Evolutionary conservation across 2,797 vertebrate species (phyloP).

Genomic region (Pseudochaenichthys georgianus): DNA sequence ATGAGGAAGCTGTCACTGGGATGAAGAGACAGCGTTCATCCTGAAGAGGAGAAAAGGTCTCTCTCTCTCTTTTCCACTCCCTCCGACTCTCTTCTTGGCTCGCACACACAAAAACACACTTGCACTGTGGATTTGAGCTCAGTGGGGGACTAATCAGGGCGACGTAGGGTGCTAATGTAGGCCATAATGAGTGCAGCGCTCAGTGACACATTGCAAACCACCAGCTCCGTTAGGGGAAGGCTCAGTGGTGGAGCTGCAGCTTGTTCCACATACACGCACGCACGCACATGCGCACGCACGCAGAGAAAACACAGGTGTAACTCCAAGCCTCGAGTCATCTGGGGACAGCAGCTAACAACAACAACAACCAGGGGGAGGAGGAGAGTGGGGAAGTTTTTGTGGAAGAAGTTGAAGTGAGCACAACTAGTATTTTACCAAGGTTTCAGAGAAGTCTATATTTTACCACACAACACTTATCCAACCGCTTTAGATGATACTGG

Average conservation of each 20-base stretch:
- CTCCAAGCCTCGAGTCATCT: constrained; percentile 46
- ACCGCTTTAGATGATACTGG: background rate
- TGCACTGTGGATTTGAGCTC: constrained; percentile 69
- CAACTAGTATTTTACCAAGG: background rate
- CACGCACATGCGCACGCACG: background rate
- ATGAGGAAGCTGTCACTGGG: constrained; percentile 89
- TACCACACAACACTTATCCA: background rate
- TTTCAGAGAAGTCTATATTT: background rate
- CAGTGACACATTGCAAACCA: constrained; percentile 75
- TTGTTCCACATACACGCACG: constrained; percentile 38
- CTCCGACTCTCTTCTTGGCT: constrained; percentile 15
- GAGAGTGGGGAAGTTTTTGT: background rate
- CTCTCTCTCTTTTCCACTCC: constrained; percentile 32
- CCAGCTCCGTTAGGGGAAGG: constrained; percentile 46
- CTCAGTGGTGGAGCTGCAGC: constrained; percentile 53
- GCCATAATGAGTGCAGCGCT: constrained; percentile 81
- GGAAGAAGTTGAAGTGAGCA: constrained; percentile 2
- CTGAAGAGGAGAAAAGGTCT: constrained; percentile 54
- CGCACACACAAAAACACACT: constrained; percentile 39
- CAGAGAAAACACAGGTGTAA: constrained; percentile 55
- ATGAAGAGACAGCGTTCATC: constrained; percentile 85
- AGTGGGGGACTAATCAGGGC: constrained; percentile 84
- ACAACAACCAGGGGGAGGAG: constrained; percentile 27
- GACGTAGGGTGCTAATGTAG: constrained; percentile 83
- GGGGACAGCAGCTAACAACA: constrained; percentile 47